Conservation (phyloP, 1,140 invertebrate species). For the Antheraea pernyi region DNA sequence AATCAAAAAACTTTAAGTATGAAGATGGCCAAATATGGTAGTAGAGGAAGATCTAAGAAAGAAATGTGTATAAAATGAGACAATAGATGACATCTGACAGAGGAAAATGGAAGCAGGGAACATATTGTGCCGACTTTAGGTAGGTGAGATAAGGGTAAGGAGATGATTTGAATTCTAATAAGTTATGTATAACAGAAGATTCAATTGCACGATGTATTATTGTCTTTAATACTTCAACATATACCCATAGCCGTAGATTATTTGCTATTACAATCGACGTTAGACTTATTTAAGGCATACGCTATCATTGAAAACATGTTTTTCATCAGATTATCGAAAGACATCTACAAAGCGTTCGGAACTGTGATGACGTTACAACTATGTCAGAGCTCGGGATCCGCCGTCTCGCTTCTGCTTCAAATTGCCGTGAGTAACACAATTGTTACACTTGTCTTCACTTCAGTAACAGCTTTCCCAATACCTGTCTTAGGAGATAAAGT, state of each 20-base stretch:
- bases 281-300: background rate
- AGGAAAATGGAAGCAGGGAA: too few species aligned
- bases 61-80: too few species aligned
- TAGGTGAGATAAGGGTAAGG: too few species aligned
- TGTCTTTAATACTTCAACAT: too few species aligned
- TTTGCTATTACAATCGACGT: background rate
- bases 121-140: too few species aligned
- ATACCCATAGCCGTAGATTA: background rate
- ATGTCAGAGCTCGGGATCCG: conserved; percentile 54
- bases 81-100: too few species aligned
- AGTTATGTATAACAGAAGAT: too few species aligned
- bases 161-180: too few species aligned
- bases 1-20: too few species aligned
- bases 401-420: conserved; percentile 61
- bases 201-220: too few species aligned
- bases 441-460: conserved; percentile 15
- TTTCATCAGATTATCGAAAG: conserved; percentile 44
- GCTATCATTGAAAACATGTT: background rate
- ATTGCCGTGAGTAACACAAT: conserved; percentile 51
- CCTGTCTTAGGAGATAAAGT: background rate
- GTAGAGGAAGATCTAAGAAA: too few species aligned
- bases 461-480: background rate
- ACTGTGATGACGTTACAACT: conserved; percentile 58
- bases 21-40: too few species aligned
- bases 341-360: conserved; percentile 60